phyloP scores from a whole-genome alignment of 2,888 invertebrate genomes.

The Torymus auratus region DNA sequence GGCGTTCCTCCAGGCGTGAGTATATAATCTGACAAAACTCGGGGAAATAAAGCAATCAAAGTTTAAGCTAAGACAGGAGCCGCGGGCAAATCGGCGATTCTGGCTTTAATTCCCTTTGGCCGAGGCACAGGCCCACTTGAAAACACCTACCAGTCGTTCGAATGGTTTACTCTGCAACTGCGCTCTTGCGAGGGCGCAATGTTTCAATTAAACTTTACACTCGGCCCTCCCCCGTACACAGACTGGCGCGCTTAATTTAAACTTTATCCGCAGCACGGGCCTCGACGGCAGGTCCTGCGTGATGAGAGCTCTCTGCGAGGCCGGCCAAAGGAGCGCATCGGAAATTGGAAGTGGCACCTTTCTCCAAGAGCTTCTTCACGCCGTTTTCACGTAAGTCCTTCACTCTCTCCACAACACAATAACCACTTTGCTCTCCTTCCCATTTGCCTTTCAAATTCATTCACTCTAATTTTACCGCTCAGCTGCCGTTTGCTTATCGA shows the following conservation, averaged over 20 bases:
- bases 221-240: neutral
- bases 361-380: slow-evolving; percentile 72
- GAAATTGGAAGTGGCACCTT: slow-evolving; percentile 70
- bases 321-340: slow-evolving; percentile 78
- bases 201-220: slow-evolving; percentile 56
- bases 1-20: slow-evolving; percentile 82
- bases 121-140: neutral
- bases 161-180: slow-evolving; percentile 38
- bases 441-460: slow-evolving; percentile 20
- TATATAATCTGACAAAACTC: too few species aligned
- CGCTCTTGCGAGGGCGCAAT: slow-evolving; percentile 17
- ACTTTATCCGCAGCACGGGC: slow-evolving; percentile 81
- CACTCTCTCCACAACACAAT: slow-evolving; percentile 2
- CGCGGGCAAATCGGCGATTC: too few species aligned
- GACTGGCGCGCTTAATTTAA: slow-evolving; percentile 59
- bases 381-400: slow-evolving; percentile 71
- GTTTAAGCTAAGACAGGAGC: neutral
- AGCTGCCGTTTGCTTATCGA: too few species aligned
- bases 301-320: slow-evolving; percentile 85
- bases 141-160: slow-evolving; percentile 7
- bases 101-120: too few species aligned
- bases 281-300: slow-evolving; percentile 85
- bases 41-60: neutral
- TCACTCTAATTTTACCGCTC: neutral
- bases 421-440: slow-evolving; percentile 5